These are phyloP conservation scores for Lymantria dispar DNA, from an alignment of 2,888 invertebrate species.

Conservation along the genomic window DNA sequence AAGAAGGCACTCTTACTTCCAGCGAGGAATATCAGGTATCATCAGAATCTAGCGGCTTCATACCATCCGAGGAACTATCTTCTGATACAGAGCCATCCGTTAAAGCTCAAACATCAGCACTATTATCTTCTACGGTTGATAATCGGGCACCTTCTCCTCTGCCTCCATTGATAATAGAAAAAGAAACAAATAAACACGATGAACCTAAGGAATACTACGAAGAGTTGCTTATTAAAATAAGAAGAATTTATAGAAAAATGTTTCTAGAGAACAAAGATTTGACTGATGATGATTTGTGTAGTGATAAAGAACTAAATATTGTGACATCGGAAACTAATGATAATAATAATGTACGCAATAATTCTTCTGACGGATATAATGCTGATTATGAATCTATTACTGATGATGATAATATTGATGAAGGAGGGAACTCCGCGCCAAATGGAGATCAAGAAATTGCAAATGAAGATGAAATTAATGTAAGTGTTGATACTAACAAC, in stretches of 20 bases:
- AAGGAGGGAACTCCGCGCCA: not conserved
- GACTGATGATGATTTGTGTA: conserved; percentile 5
- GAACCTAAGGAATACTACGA: conserved; percentile 40
- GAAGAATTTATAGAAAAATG: conserved; percentile 31
- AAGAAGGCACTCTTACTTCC: conserved; percentile 17
- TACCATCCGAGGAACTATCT: conserved; percentile 1
- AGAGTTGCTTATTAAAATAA: conserved; percentile 30
- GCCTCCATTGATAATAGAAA: conserved; percentile 45
- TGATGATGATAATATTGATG: not conserved
- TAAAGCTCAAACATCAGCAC: not conserved
- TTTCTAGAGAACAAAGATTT: conserved; percentile 27
- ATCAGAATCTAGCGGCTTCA: conserved; percentile 9
- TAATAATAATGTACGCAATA: not conserved
- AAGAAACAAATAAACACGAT: conserved; percentile 35
- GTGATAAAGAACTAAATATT: not conserved
- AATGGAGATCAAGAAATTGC: too few relatives aligned
- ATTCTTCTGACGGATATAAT: conserved; percentile 8
- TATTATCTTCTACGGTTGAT: not conserved
- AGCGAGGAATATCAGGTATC: not conserved
- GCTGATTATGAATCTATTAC: conserved; percentile 14
- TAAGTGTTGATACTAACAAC: not conserved
- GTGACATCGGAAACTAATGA: not conserved
- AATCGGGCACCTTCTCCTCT: conserved; percentile 17
- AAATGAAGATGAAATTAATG: not conserved
- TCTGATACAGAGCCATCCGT: not conserved